phyloP scores from a whole-genome alignment of 92 coral and sea anemone genomes.

The Zoanthus sansibaricus region DNA sequence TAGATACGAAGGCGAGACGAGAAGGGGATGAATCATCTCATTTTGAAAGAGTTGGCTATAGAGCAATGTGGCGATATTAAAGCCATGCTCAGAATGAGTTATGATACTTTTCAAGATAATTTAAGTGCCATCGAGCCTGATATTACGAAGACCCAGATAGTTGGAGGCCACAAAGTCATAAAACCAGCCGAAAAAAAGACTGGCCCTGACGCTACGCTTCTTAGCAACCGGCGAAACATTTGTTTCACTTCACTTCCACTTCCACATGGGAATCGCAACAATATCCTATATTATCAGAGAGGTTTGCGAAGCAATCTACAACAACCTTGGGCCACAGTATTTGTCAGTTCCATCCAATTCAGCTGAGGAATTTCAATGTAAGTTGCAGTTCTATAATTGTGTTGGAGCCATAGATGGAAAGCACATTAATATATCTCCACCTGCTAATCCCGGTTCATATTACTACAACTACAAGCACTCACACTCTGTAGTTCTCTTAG shows the following conservation, averaged over 20 bases:
- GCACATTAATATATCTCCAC: constrained; percentile 28
- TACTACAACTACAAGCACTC: constrained; percentile 35
- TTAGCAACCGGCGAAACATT: constrained; percentile 58
- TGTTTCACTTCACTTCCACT: constrained; percentile 46
- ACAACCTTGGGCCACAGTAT: constrained; percentile 4
- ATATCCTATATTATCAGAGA: constrained; percentile 46
- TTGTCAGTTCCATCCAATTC: neutral
- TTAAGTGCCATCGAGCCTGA: constrained; percentile 12
- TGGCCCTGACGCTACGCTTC: constrained; percentile 40
- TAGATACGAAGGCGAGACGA: constrained; percentile 39
- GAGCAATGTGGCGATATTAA: constrained; percentile 40
- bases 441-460: constrained; percentile 24
- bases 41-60: constrained; percentile 21
- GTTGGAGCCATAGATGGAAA: neutral
- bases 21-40: constrained; percentile 3
- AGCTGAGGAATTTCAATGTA: neutral
- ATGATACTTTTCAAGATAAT: constrained; percentile 24
- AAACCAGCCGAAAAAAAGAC: constrained; percentile 45
- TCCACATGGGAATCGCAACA: constrained; percentile 36
- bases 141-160: constrained; percentile 34
- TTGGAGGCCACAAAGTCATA: constrained; percentile 47
- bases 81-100: constrained; percentile 53
- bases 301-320: constrained; percentile 41
- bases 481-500: constrained; percentile 40
- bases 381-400: constrained; percentile 33